phyloP scores from a whole-genome alignment of 2,113 vertebrate genomes.

The Microcebus ravelobensis region DNA sequence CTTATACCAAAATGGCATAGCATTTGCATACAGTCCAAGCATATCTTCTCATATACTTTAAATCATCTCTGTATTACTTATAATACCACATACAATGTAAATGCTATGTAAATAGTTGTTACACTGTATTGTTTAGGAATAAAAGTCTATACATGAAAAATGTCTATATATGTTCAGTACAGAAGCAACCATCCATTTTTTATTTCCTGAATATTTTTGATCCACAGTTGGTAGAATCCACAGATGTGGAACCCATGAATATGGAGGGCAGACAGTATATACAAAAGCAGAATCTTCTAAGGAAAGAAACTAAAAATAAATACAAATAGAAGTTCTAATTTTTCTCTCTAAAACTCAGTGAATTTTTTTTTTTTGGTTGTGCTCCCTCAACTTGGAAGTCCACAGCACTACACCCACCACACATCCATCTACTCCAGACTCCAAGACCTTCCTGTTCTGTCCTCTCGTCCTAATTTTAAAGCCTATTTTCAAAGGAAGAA shows the following conservation, averaged over 20 bases:
- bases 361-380: background rate
- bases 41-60: background rate
- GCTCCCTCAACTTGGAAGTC: background rate
- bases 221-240: background rate
- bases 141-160: background rate
- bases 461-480: background rate
- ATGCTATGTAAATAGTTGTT: background rate
- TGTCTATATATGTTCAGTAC: background rate
- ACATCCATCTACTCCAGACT: background rate
- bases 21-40: background rate
- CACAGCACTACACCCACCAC: background rate
- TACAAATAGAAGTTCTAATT: background rate
- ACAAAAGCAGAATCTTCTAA: background rate
- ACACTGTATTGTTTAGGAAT: background rate
- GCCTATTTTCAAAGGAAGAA: conserved; percentile 30
- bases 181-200: background rate
- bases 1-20: background rate
- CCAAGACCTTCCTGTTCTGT: background rate
- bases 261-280: background rate
- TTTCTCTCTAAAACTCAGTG: background rate
- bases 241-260: background rate
- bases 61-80: background rate
- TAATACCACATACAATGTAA: background rate
- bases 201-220: background rate
- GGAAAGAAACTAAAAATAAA: conserved; percentile 43